Evolutionary conservation across 2,797 vertebrate genomes (phyloP), one percentile per base, ranked within the genome.

Genomic region (Siniperca undulata): DNA sequence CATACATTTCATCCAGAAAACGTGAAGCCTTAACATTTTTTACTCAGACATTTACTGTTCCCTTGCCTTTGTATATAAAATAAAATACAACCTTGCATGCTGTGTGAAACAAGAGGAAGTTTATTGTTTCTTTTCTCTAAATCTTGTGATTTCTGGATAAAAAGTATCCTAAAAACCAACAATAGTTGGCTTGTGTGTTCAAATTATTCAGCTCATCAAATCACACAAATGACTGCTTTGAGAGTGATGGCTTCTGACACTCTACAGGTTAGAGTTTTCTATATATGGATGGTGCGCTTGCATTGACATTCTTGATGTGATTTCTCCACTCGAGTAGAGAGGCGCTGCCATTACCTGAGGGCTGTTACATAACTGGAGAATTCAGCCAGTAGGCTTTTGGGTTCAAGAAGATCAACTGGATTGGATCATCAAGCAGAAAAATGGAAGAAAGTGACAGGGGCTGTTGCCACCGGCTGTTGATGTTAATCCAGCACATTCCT

Each of bases 371-470:
- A 93, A 94, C 83, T 58, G 71, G 34, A 17, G 11, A 80, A 77
- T 88, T 87, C 66, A 84, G 87, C 94, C 83, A 22, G 62, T 74
- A 81, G 90, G 87, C 70, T 81, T 73, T 74, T 67, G 69, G 88
- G 74, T 88, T 91, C 85, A 90, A 72, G 83, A 60, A 86, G 91
- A 93, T 94, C 84, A 90, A 85, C 86, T 68, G 75, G 76, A 84
- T 92, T 86, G 78, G 88, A 87, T 89, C 90, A 86, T 90, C 92
- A 92, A 87, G 84, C 78, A 86, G 83, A 88, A 93, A 93, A 91
- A 88, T 89, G 75, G 73, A 94, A 88, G 77, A 91, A 93, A 95
- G 91, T 92, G 93, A 94, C 94, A 89, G 83, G 81, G 81, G 69
- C 75, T 73, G 40, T 62, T 86, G 90, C 93, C 82, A 83, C 73